Percentiles rank a stretch among this genome's conserved stretches.
Evolutionary conservation across 2,797 vertebrate genomes (phyloP).

Genomic region (Allochrocebus solatus): DNA sequence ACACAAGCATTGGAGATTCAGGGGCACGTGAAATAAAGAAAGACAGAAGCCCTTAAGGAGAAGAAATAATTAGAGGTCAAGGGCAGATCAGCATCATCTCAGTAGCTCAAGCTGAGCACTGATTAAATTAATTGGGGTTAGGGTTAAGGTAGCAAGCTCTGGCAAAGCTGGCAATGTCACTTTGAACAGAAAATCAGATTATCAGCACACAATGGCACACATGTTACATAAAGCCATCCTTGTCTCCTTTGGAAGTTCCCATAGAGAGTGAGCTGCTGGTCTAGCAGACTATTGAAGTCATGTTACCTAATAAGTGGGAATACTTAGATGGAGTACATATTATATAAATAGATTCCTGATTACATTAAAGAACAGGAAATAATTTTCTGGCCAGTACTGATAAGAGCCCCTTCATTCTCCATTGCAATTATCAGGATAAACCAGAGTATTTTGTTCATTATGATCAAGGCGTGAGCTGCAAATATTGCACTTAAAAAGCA

Average conservation of each 20-base stretch:
- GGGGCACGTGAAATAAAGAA: not conserved
- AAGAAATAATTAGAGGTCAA: not conserved
- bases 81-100: not conserved
- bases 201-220: not conserved
- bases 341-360: constrained; percentile 44
- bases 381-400: constrained; percentile 35
- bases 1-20: not conserved
- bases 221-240: not conserved
- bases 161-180: not conserved
- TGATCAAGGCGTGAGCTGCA: not conserved
- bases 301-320: not conserved
- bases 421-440: constrained; percentile 23
- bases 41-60: not conserved
- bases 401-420: constrained; percentile 36
- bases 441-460: not conserved
- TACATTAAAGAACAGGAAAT: constrained; percentile 61
- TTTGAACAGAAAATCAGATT: not conserved
- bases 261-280: not conserved
- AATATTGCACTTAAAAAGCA: not conserved
- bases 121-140: not conserved
- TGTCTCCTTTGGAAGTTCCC: not conserved
- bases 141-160: not conserved
- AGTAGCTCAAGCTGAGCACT: not conserved
- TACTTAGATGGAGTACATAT: not conserved
- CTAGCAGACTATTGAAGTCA: not conserved